Percentiles rank a stretch among this genome's conserved stretches.
Evolutionary conservation across 2,888 invertebrate species (phyloP).

Genomic region (Lochmaea crataegi): DNA sequence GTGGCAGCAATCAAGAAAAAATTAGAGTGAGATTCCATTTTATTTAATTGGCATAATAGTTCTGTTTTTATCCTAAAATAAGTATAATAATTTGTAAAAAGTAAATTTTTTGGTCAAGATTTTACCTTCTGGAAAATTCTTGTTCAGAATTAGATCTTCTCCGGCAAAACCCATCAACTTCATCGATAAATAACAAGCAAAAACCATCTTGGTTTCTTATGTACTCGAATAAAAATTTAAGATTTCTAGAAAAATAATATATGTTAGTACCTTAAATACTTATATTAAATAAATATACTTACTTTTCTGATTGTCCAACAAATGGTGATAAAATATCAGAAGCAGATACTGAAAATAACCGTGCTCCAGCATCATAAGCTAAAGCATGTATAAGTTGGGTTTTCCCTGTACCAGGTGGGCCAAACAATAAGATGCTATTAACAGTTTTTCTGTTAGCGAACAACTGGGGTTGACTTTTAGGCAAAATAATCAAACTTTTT

Average conservation of each 20-base stretch:
- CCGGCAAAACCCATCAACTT: constrained; percentile 71
- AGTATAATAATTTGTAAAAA: background rate
- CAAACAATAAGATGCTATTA: constrained; percentile 69
- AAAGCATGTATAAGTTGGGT: constrained; percentile 64
- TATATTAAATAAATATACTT: constrained; percentile 44
- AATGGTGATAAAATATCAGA: constrained; percentile 69
- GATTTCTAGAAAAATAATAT: no score
- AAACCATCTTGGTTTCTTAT: constrained; percentile 56
- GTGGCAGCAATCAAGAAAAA: constrained; percentile 69
- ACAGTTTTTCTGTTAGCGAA: constrained; percentile 65
- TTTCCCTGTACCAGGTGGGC: constrained; percentile 68
- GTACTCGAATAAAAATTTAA: constrained; percentile 55
- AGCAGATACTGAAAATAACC: constrained; percentile 67
- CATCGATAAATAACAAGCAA: constrained; percentile 70
- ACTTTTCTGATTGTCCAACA: constrained; percentile 72
- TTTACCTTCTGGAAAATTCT: constrained; percentile 66
- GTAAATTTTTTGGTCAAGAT: background rate
- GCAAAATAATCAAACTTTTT: constrained; percentile 67
- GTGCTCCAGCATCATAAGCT: constrained; percentile 66
- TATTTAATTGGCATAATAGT: constrained; percentile 68
- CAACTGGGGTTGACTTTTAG: constrained; percentile 68
- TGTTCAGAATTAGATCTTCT: constrained; percentile 65
- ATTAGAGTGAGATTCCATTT: constrained; percentile 55
- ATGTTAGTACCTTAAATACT: no score
- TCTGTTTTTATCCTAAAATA: constrained; percentile 68